These are phyloP conservation scores for Arnoldichthys spilopterus DNA, from an alignment of 2,797 vertebrate species.

Conservation along the genomic window DNA sequence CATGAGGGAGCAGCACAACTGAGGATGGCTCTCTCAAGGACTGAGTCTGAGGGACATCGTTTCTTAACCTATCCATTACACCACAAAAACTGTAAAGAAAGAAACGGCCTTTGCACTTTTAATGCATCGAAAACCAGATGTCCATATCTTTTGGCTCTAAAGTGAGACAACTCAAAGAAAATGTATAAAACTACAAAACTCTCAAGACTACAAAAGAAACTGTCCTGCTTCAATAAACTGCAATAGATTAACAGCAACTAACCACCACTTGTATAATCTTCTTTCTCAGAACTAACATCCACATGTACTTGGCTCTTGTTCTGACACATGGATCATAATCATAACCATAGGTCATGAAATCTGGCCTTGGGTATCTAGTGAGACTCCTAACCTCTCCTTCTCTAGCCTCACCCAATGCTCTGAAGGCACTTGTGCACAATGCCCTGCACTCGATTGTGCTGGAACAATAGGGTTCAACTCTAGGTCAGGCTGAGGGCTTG, in stretches of 20 bases:
- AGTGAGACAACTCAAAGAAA: not conserved
- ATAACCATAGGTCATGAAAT: constrained; percentile 56
- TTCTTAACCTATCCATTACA: constrained; percentile 7
- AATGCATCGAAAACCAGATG: constrained; percentile 1
- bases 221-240: not conserved
- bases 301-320: constrained; percentile 48
- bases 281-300: constrained; percentile 36
- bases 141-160: not conserved
- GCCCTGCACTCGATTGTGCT: constrained; percentile 68
- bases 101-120: not conserved
- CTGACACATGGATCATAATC: constrained; percentile 53
- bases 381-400: constrained; percentile 54
- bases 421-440: constrained; percentile 60
- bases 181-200: not conserved
- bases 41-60: not conserved
- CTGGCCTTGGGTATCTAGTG: constrained; percentile 47
- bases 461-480: constrained; percentile 89
- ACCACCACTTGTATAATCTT: constrained; percentile 28
- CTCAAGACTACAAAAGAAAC: not conserved
- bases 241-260: not conserved
- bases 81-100: not conserved
- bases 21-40: constrained; percentile 3
- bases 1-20: constrained; percentile 16
- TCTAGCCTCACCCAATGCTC: constrained; percentile 52
- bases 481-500: constrained; percentile 87